Evolutionary conservation across 2,888 invertebrate genomes (phyloP), one percentile per base, ranked within the genome.

Genomic region (Dendrolimus pini): DNA sequence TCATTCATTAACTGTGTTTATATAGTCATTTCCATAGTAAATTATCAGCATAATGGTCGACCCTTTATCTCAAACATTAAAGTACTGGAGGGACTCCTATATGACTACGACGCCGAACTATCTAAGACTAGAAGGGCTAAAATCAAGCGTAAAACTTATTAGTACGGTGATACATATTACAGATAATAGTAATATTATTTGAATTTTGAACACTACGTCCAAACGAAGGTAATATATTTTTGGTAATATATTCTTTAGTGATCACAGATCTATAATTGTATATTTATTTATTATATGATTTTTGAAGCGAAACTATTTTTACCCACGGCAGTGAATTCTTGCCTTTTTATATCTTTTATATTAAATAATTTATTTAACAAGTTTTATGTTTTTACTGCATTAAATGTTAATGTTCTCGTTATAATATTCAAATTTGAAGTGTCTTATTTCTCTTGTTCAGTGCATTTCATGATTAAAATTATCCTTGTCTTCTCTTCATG

Each of bases 11-110:
- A 77, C 74, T 74, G 65, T 78, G 73, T 80, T 81, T 81, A 78
- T 78, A 81, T 77, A 80, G 78, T 74, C 63, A 77, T 78, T 79
- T 77, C 67, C 74, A 71, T 70, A 69, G 72, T 74, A 78, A 77
- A 80, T 79, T 78, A 76, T 77, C 70, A 70, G 68, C 69, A 65
- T 74, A 72, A 76, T 72, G 68, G 71, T 68, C 67, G 65, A 67
- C 71, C 73, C 73, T 73, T 75, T 80, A 82, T 83, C 77, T 79
- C 60, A 61, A 12, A 47, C 47, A 47, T 66, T 71, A 70, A 71
- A 68, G 69, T 65, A 64, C 66, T 69, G 63, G 69, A 69, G 72
- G 68, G 66, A 70, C 69, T 71, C 58, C 61, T 62, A 66, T 67
- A 63, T 60, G 56, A 59, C 62, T 65, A 60, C 30, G 30, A 30